These are phyloP conservation scores for Plebejus anna DNA, from an alignment of 2,888 invertebrate genomes.

Conservation along the genomic window DNA sequence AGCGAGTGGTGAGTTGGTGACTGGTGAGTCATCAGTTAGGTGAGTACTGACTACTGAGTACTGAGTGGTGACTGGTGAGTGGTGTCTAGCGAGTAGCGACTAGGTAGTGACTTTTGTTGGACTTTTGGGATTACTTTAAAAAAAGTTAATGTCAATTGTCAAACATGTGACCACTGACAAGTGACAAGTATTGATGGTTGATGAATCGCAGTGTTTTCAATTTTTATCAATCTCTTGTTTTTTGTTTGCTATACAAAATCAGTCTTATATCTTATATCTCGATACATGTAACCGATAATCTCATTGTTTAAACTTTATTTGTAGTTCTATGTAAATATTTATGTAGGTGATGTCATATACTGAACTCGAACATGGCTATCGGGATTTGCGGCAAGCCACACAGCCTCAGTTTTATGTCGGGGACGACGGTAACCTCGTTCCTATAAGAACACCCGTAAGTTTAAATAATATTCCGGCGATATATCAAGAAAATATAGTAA, in stretches of 20 bases:
- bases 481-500: neutral
- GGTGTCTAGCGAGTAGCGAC: too few species aligned
- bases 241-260: neutral
- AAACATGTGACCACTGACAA: too few species aligned
- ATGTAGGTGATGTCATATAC: slow-evolving; percentile 91
- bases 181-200: too few species aligned
- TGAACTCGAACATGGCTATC: slow-evolving; percentile 95
- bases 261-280: neutral
- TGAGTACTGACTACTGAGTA: too few species aligned
- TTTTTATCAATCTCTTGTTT: slow-evolving; percentile 9
- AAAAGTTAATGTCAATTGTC: too few species aligned
- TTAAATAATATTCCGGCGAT: slow-evolving; percentile 28
- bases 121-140: too few species aligned
- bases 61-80: too few species aligned
- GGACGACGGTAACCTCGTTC: slow-evolving; percentile 82
- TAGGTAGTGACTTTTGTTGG: too few species aligned
- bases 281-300: neutral
- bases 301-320: slow-evolving; percentile 16
- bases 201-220: slow-evolving; percentile 1
- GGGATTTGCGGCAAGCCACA: slow-evolving; percentile 87
- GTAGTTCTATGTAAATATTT: slow-evolving; percentile 9
- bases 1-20: too few species aligned
- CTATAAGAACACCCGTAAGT: slow-evolving; percentile 81
- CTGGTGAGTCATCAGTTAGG: too few species aligned
- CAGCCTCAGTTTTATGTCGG: slow-evolving; percentile 87